These are phyloP conservation scores for Unio delphinus DNA, from an alignment of 2,888 invertebrate species.

Conservation along the genomic window DNA sequence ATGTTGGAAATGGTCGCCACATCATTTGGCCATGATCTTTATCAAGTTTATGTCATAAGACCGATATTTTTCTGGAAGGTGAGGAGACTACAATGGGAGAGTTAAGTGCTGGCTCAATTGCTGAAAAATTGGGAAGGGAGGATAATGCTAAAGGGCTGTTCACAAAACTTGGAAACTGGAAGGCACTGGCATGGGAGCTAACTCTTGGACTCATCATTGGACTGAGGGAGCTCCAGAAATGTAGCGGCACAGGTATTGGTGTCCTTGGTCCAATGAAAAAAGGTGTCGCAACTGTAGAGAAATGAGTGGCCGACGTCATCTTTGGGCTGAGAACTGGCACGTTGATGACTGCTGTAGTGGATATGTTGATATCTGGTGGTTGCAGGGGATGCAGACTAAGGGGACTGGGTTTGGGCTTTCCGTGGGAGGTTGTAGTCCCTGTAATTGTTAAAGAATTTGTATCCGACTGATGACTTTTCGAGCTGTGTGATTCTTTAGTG, in stretches of 20 bases:
- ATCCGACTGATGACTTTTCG: background rate
- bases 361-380: constrained; percentile 32
- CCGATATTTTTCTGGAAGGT: constrained; percentile 50
- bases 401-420: constrained; percentile 58
- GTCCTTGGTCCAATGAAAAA: constrained; percentile 56
- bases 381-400: constrained; percentile 39
- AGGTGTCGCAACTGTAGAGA: constrained; percentile 52
- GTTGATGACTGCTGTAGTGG: constrained; percentile 41
- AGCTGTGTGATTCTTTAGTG: background rate
- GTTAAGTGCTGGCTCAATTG: constrained; percentile 35
- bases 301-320: constrained; percentile 36
- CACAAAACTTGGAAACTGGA: constrained; percentile 61
- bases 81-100: constrained; percentile 52
- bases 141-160: constrained; percentile 44
- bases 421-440: constrained; percentile 1
- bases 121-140: constrained; percentile 35
- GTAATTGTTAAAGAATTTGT: constrained; percentile 5
- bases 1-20: background rate
- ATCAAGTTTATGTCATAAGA: constrained; percentile 38
- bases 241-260: constrained; percentile 50
- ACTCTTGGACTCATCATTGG: constrained; percentile 64
- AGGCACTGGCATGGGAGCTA: constrained; percentile 39
- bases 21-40: background rate
- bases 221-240: constrained; percentile 72
- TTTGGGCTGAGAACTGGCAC: constrained; percentile 57